These are phyloP conservation scores for Gortyna flavago DNA, from an alignment of 2,888 invertebrate genomes.

Conservation along the genomic window DNA sequence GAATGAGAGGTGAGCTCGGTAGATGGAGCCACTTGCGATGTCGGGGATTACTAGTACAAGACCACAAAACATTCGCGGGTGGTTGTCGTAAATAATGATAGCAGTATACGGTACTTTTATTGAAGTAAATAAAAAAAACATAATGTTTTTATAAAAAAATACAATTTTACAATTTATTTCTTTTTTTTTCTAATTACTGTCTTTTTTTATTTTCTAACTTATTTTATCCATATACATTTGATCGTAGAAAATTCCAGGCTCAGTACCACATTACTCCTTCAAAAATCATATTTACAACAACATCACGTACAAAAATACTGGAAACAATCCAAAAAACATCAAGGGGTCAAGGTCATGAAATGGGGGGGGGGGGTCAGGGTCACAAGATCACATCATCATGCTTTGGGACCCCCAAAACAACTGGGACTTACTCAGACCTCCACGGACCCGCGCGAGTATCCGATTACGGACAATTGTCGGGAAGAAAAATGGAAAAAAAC, in stretches of 20 bases:
- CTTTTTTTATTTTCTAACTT: not conserved
- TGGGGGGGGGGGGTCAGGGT: slow-evolving; percentile 43
- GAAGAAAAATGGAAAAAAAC: slow-evolving; percentile 79
- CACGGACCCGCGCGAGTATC: slow-evolving; percentile 87
- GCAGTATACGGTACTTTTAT: not conserved
- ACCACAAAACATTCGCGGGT: slow-evolving; percentile 64
- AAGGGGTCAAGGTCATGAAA: slow-evolving; percentile 57
- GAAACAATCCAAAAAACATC: slow-evolving; percentile 59
- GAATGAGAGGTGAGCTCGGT: slow-evolving; percentile 63
- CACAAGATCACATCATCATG: slow-evolving; percentile 74
- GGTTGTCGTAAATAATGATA: slow-evolving; percentile 63
- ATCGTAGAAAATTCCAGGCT: not conserved
- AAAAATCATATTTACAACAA: slow-evolving; percentile 60
- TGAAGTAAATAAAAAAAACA: not conserved
- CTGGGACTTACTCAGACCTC: slow-evolving; percentile 89
- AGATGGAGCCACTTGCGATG: slow-evolving; percentile 69
- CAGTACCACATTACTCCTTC: not conserved
- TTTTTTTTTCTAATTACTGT: not conserved
- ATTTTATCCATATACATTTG: not conserved
- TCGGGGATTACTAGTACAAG: slow-evolving; percentile 60
- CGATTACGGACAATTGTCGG: slow-evolving; percentile 88
- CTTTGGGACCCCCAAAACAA: slow-evolving; percentile 69
- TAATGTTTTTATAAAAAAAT: not conserved
- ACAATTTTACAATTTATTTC: too few relatives aligned
- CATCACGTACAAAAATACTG: slow-evolving; percentile 57